Base-by-base conservation (phyloP, 2,797 vertebrate genomes). In the Mareca penelope region DNA sequence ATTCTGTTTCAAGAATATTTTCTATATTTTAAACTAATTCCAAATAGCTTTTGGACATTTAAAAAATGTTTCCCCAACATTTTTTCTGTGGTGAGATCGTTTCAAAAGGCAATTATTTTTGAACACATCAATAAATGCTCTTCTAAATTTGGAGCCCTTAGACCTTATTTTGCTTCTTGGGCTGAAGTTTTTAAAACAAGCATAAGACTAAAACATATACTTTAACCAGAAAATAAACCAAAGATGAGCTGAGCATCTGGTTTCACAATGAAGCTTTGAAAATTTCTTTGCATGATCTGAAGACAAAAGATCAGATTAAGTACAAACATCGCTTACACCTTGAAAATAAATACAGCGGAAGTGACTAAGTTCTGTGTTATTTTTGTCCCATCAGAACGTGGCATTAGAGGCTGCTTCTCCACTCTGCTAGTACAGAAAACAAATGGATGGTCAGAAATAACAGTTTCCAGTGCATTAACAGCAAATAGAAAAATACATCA, bases 401-500 rank as follows among this genome's bases (percentile, higher is more conserved):
- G 37, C 35, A 40, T 24, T 12, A 77, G 40, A 73, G 40, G 61
- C 64, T 80, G 63, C 42, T 73, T 85, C 69, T 56, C 53, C 0
- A 0, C 29, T 85, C 52, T 71, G 19, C 33, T 10, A 12, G 33
- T 33, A 80, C 29, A 73, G 64, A 70, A 89, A 91, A 89, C 50
- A 80, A 91, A 85, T 65, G 39, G 37, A 37, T 78, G 33, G 55
- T 79, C 37, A 71, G 72, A 85, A 67, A 91, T 80, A 90, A 65
- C 35, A 80, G 80, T 91, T 95, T 90, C 81, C 69, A 88, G 12
- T 28, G 60, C 59, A 73, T 89, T 83, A 85, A 53, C 67, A 37
- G 76, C 16, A 93, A 88, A 89, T 57, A 64, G 90, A 88, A 90
- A 90, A 80, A 80, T 17, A 24, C 35, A 68, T 93, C 76, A 85